Percentiles rank a stretch among this genome's conserved stretches.
phyloP scores from a whole-genome alignment of 2,888 invertebrate species.

The Baccha elongata region DNA sequence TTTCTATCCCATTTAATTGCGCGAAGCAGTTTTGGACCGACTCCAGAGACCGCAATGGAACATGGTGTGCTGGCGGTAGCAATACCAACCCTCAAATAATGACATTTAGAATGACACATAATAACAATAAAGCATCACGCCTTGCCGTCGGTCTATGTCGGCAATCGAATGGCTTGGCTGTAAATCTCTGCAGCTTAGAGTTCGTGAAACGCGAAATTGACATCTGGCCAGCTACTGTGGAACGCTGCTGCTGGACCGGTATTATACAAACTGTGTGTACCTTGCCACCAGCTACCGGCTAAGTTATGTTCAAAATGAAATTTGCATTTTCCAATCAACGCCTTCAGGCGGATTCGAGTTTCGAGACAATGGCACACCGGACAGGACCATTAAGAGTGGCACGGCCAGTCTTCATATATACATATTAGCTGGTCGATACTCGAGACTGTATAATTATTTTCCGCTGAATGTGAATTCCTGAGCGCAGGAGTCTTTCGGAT shows the following conservation, averaged over 20 bases:
- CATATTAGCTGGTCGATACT: conserved; percentile 38
- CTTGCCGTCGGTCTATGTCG: conserved; percentile 19
- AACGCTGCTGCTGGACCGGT: conserved; percentile 42
- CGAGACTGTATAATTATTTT: conserved; percentile 68
- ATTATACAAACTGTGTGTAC: conserved; percentile 29
- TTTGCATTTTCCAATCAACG: conserved; percentile 82
- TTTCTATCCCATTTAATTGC: conserved; percentile 72
- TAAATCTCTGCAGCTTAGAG: conserved; percentile 62
- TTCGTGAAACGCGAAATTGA: conserved; percentile 63
- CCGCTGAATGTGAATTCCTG: conserved; percentile 57
- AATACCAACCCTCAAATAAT: conserved; percentile 60
- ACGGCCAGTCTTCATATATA: background rate
- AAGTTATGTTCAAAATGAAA: conserved; percentile 73
- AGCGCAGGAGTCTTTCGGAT: conserved; percentile 40
- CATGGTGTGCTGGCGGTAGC: background rate
- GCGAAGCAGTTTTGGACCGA: conserved; percentile 19
- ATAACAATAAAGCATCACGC: conserved; percentile 66
- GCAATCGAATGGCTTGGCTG: background rate
- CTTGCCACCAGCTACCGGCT: conserved; percentile 67
- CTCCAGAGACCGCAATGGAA: conserved; percentile 33
- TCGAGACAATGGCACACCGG: conserved; percentile 66
- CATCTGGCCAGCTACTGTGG: conserved; percentile 79
- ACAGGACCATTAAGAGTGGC: conserved; percentile 48
- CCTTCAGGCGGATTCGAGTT: conserved; percentile 78
- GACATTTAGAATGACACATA: conserved; percentile 73